Base-by-base conservation (phyloP, 2,888 invertebrate species). In the Acronicta leporina region DNA sequence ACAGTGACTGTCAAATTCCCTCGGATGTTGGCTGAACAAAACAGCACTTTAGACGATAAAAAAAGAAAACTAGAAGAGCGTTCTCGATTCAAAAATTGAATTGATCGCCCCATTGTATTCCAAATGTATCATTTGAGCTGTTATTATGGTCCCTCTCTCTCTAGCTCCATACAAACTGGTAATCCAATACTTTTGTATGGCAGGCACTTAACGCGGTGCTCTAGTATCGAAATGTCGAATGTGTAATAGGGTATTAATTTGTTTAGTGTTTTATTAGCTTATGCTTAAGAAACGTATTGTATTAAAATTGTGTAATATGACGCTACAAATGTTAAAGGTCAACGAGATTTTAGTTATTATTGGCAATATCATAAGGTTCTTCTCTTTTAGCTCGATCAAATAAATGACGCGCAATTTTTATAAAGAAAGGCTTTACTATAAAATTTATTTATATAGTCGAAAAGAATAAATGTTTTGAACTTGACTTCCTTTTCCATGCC, bases 51-150 rank as follows among this genome's bases (percentile, higher is more conserved):
- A 92, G 92, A 88, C 83, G 87, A 89, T 88, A 90, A 89, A 89
- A 90, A 88, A 91, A 90, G 85, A 88, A 87, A 90, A 90, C 90
- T 91, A 92, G 92, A 90, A 91, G 92, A 94, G 92, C 93, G 92
- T 92, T 92, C 93, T 94, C 94, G 92, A 94, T 94, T 94, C 94
- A 93, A 93, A 94, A 94, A 94, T 94, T 93, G 94, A 94, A 94
- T 94, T 94, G 94, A 94, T 94, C 94, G 94, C 88, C 88, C 94
- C 93, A 94, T 94, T 94, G 94, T 94, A 93, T 94, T 94, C 93
- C 88, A 92, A 94, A 94, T 94, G 94, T 94, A 94, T 94, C 94
- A 94, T 94, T 94, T 94, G 94, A 94, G 89, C 93, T 92, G 94
- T 94, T 94, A 94, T 94, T 94, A 94, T 93, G 88, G 88, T 85